Evolutionary conservation across 2,888 invertebrate genomes (phyloP).

Genomic region (Megaustenia siamemsis): DNA sequence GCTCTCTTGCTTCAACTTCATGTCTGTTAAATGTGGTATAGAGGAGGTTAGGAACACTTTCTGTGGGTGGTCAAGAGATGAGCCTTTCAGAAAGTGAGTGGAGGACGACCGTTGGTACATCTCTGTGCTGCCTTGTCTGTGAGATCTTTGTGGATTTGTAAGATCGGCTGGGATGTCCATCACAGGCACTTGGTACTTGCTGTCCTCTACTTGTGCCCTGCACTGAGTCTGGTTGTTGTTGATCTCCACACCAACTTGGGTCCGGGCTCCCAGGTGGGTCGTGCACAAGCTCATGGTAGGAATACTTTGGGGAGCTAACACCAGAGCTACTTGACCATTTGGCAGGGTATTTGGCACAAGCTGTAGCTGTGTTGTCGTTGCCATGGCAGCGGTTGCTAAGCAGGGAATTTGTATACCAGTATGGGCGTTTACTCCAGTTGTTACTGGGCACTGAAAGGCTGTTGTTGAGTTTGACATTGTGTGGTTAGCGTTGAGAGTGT

Average conservation of each 20-base stretch:
- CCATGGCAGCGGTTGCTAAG: conserved; percentile 27
- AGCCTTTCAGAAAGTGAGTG: background rate
- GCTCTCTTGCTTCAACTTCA: background rate
- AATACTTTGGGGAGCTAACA: conserved; percentile 28
- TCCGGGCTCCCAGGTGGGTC: background rate
- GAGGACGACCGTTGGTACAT: background rate
- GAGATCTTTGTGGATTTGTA: background rate
- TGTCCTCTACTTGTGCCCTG: background rate
- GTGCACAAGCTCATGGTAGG: conserved; percentile 34
- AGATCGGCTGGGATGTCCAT: background rate
- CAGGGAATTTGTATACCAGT: conserved; percentile 32
- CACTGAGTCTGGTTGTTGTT: background rate
- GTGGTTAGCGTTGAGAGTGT: background rate
- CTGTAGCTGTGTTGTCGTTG: conserved; percentile 33
- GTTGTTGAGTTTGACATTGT: conserved; percentile 32
- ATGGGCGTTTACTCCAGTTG: background rate
- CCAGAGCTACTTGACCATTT: conserved; percentile 42
- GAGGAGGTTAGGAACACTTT: background rate
- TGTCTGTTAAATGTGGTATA: background rate
- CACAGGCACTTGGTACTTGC: background rate
- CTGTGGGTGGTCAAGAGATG: background rate
- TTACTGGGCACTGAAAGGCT: conserved; percentile 41
- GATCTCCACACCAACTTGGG: background rate
- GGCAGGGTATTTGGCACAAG: conserved; percentile 41
- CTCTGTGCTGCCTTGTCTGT: background rate